Percentiles rank a stretch among this genome's conserved stretches.
Evolutionary conservation across 2,113 vertebrate genomes (phyloP).

Genomic region (Colius striatus): DNA sequence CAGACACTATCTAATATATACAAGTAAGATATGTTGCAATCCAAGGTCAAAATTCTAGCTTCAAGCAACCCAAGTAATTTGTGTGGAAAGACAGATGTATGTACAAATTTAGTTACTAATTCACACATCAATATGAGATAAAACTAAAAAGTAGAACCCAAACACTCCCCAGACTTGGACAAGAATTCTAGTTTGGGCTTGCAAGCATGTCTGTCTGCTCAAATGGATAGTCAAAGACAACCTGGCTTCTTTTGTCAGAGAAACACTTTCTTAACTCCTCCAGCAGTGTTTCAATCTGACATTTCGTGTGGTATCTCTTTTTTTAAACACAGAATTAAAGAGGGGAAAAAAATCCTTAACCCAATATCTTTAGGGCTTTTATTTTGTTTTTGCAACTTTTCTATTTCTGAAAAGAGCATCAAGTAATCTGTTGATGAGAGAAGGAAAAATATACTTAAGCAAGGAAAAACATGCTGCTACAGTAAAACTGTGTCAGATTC

Average conservation of each 20-base stretch:
- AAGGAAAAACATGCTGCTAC: conserved; percentile 70
- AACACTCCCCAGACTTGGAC: conserved; percentile 31
- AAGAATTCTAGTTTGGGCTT: conserved; percentile 30
- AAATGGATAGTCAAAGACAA: conserved; percentile 59
- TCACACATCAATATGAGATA: neutral
- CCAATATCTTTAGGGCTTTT: conserved; percentile 65
- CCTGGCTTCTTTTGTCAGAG: conserved; percentile 65
- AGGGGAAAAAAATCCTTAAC: conserved; percentile 17
- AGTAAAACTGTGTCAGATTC: conserved; percentile 72
- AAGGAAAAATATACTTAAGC: conserved; percentile 66
- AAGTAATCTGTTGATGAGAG: conserved; percentile 66
- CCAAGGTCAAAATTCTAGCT: neutral
- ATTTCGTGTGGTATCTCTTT: conserved; percentile 36
- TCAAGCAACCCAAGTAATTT: neutral
- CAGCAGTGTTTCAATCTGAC: conserved; percentile 70
- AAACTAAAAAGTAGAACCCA: conserved; percentile 23
- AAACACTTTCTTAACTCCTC: conserved; percentile 65
- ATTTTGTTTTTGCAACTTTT: conserved; percentile 69
- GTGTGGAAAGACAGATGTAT: neutral
- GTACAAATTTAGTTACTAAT: conserved; percentile 1
- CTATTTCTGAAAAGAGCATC: conserved; percentile 50
- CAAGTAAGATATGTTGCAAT: neutral
- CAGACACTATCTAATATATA: neutral
- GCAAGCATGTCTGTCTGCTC: conserved; percentile 29
- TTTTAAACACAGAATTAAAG: conserved; percentile 45